Evolutionary conservation across 1,140 invertebrate species (phyloP).

Genomic region (Drosophila virilis): DNA sequence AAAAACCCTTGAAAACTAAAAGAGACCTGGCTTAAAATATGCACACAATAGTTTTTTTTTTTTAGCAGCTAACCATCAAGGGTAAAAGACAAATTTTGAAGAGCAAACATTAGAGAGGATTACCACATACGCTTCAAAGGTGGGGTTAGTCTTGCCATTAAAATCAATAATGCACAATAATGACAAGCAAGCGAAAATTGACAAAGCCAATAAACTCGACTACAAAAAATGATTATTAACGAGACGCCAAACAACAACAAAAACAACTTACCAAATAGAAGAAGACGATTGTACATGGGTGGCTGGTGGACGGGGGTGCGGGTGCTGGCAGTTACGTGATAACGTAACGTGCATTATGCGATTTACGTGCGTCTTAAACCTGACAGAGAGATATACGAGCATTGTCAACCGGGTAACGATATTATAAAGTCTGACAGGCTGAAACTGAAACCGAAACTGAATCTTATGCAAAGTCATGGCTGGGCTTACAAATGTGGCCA

Average conservation of each 20-base stretch:
- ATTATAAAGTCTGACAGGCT: conserved; percentile 7
- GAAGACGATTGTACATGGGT: conserved; percentile 12
- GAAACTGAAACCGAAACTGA: conserved; percentile 44
- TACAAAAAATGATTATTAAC: conserved; percentile 38
- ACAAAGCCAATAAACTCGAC: conserved; percentile 62
- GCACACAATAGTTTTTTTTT: conserved; percentile 26
- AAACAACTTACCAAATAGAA: conserved; percentile 38
- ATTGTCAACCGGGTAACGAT: conserved; percentile 56
- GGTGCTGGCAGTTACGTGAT: conserved; percentile 40
- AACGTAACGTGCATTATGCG: conserved; percentile 75
- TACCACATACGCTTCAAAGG: conserved; percentile 53
- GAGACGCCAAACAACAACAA: conserved; percentile 15
- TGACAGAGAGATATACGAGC: conserved; percentile 38
- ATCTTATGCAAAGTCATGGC: conserved; percentile 80
- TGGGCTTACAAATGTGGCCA: conserved; percentile 56
- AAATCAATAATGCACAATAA: conserved; percentile 41
- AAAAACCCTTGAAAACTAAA: conserved; percentile 6
- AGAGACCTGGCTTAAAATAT: background rate
- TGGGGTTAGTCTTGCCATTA: conserved; percentile 50
- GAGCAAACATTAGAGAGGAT: conserved; percentile 45
- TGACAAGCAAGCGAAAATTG: conserved; percentile 65
- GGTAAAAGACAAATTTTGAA: conserved; percentile 23
- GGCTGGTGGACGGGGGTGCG: background rate
- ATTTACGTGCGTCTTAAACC: conserved; percentile 61
- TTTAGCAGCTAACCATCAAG: conserved; percentile 33